Conservation (phyloP, 2,113 vertebrate species). For the Laticauda laticaudata region DNA sequence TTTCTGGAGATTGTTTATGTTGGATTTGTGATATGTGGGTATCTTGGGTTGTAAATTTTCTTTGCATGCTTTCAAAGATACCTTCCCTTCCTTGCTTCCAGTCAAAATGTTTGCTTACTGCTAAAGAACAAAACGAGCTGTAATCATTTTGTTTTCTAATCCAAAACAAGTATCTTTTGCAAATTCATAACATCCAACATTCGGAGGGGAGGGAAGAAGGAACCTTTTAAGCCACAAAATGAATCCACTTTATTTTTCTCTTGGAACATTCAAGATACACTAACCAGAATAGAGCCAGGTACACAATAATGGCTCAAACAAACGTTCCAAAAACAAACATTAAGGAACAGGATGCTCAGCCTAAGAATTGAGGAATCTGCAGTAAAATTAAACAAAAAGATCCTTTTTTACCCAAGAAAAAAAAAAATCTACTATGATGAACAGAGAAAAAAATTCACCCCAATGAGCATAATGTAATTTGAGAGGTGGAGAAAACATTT, state of each 20-base stretch:
- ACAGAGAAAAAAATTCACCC: neutral
- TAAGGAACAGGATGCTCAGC: neutral
- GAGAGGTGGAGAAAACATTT: too few species aligned
- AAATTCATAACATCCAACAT: neutral
- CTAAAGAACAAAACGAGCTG: neutral
- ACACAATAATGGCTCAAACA: neutral
- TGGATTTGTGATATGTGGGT: neutral
- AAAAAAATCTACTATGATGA: neutral
- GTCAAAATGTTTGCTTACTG: neutral
- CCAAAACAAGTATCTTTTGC: neutral
- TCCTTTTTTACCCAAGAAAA: neutral
- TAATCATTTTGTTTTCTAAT: neutral
- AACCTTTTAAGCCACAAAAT: neutral
- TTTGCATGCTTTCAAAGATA: neutral
- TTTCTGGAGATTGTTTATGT: neutral
- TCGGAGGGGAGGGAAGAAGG: too few species aligned
- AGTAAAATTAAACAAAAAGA: neutral
- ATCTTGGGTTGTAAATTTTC: constrained; percentile 3
- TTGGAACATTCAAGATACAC: neutral
- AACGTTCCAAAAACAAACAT: neutral
- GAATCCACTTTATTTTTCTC: neutral
- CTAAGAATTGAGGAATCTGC: neutral
- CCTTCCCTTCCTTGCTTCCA: neutral
- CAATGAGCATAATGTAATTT: neutral
- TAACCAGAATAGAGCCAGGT: neutral